phyloP scores from a whole-genome alignment of 37 sponge, comb jelly and placozoan species.

The Beroe ovata region DNA sequence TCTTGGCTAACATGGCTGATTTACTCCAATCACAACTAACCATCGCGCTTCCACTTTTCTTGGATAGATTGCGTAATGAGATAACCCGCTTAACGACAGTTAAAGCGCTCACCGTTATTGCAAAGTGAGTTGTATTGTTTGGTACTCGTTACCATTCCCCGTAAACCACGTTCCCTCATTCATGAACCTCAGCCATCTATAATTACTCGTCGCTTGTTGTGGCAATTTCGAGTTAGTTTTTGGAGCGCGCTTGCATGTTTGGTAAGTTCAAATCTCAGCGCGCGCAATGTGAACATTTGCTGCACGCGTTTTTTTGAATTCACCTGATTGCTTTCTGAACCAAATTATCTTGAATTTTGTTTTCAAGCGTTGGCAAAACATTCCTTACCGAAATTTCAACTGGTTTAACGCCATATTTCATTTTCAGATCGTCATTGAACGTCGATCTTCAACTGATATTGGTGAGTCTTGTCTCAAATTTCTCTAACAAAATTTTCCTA shows the following conservation, averaged over 20 bases:
- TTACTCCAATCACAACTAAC: constrained; percentile 72
- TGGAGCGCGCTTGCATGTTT: neutral
- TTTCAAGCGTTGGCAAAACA: no score
- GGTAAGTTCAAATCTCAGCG: neutral
- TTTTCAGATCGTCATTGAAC: constrained; percentile 80
- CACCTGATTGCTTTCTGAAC: no score
- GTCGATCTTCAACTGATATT: constrained; percentile 81
- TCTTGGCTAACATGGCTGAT: constrained; percentile 82
- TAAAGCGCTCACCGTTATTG: constrained; percentile 82
- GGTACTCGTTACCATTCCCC: no score
- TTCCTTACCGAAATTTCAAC: neutral
- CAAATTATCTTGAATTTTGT: no score
- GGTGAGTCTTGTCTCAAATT: constrained; percentile 73
- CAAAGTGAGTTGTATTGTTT: constrained; percentile 73
- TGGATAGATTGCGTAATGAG: constrained; percentile 90
- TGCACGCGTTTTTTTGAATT: neutral
- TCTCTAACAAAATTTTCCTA: no score
- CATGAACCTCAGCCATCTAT: no score
- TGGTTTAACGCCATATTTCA: no score
- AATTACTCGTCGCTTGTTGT: no score
- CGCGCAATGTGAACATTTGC: neutral
- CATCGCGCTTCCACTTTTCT: constrained; percentile 86
- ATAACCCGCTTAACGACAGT: constrained; percentile 95
- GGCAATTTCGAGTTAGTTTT: neutral
- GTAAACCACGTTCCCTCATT: no score